A percentile compares a stretch with the other conserved stretches of the same genome.
phyloP scores from a whole-genome alignment of 2,797 vertebrate species.

The Sebastes itinus region DNA sequence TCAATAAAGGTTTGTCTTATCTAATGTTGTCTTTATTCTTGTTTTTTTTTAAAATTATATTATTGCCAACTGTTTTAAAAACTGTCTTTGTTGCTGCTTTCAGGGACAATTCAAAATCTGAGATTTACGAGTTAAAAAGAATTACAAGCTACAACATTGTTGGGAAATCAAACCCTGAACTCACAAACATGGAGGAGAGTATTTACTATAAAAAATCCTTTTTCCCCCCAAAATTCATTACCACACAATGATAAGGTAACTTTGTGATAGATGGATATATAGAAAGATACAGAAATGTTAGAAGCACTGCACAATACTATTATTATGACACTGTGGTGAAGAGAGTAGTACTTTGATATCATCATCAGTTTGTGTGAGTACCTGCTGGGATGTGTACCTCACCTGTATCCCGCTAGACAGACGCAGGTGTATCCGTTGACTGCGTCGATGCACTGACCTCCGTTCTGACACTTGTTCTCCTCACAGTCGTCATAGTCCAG shows the following conservation, averaged over 20 bases:
- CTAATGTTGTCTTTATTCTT: not conserved
- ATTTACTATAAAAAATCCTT: not conserved
- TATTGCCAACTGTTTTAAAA: not conserved
- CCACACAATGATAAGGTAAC: too few species aligned
- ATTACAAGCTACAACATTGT: not conserved
- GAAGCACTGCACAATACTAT: not conserved
- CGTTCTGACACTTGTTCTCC: conserved; percentile 96
- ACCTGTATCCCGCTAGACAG: conserved; percentile 96
- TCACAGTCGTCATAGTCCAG: conserved; percentile 93
- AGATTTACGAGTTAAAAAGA: not conserved
- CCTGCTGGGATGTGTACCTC: not conserved
- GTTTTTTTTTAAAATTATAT: not conserved
- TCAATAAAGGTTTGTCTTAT: not conserved
- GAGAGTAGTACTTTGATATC: not conserved
- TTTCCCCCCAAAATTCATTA: not conserved
- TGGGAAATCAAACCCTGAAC: not conserved
- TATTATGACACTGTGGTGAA: not conserved
- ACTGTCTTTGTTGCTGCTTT: not conserved
- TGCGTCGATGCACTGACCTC: conserved; percentile 93
- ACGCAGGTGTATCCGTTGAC: conserved; percentile 94
- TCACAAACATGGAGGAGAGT: not conserved
- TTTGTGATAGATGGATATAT: not conserved
- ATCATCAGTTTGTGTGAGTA: not conserved
- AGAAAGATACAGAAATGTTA: not conserved
- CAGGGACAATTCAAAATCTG: not conserved